Base-by-base conservation (phyloP, 1,140 invertebrate genomes). In the Drosophila rufa region DNA sequence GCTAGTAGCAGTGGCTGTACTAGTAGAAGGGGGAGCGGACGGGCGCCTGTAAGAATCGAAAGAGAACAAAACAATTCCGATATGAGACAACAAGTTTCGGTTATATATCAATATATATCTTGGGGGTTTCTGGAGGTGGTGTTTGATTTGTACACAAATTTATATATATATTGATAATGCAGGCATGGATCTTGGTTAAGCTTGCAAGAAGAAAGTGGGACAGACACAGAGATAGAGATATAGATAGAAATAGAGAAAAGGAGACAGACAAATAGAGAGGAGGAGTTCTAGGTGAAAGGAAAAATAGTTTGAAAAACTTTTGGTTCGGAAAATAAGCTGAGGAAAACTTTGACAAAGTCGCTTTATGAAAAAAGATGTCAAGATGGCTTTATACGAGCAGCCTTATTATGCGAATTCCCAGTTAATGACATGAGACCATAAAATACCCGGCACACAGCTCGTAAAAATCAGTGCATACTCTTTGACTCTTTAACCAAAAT, bases 61-160 rank as follows among this genome's bases (percentile, higher is more conserved):
- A 90, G 75, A 90, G 79, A 90, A 81, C 78, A 78, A 79, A 86
- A 86, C 84, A 89, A 61, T 87, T 87, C 66, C 80, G 80, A 83
- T 87, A 83, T 83, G 62, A 87, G 83, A 87, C 83, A 77, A 58
- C 68, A 77, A 75, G 56, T 78, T 59, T 67, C 67, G 50, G 47
- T 53, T 80, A 75, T 80, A 82, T 74, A 81, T 66, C 42, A 76
- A 60, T 80, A 64, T 65, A 57, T 66, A 50, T 60, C 51, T n/a
- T 42, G 36, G 22, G 22, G 64, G 42, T 42, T 40, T 60, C 66
- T 66, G 60, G 30, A 53, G 33, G 61, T 40, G 45, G 58, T 65
- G 60, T 58, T 68, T 50, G 47, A 57, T 59, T 57, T 68, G 60
- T 73, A 77, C 47, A 61, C 36, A 46, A 53, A 56, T 45, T 61